Evolutionary conservation across 1,140 invertebrate genomes (phyloP).

Genomic region (Cardiocondyla obscurior): DNA sequence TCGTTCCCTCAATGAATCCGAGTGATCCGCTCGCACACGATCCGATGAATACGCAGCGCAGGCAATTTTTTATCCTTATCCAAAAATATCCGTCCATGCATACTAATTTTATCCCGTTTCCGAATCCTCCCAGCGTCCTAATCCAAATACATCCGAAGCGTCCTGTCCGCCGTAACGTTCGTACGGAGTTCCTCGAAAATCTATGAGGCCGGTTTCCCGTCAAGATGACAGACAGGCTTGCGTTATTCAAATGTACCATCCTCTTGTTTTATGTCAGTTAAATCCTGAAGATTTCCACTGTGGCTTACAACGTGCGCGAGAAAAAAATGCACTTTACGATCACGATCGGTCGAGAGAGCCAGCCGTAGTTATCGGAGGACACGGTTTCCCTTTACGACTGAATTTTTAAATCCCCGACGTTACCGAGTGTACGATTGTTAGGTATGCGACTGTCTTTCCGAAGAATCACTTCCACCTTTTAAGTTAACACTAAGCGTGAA

Average conservation of each 20-base stretch:
- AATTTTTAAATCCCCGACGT: conserved; percentile 22
- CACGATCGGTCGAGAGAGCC: conserved; percentile 30
- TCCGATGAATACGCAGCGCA: conserved; percentile 66
- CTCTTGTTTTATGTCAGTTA: conserved; percentile 60
- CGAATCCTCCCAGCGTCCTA: conserved; percentile 65
- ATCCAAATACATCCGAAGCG: conserved; percentile 64
- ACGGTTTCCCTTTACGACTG: conserved; percentile 19
- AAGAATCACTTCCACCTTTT: conserved; percentile 47
- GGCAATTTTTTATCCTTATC: conserved; percentile 74
- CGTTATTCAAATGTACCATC: conserved; percentile 57
- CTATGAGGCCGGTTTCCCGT: conserved; percentile 58
- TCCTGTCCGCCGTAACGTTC: conserved; percentile 64
- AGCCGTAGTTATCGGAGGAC: not conserved
- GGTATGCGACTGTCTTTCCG: conserved; percentile 14
- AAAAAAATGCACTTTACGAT: conserved; percentile 51
- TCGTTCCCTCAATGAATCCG: conserved; percentile 62
- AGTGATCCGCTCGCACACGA: conserved; percentile 64
- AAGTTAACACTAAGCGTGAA: conserved; percentile 47
- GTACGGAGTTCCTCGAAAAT: conserved; percentile 64
- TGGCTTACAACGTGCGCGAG: conserved; percentile 44
- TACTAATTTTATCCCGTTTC: conserved; percentile 64
- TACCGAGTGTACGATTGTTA: conserved; percentile 12
- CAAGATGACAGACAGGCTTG: conserved; percentile 59
- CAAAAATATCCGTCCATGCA: conserved; percentile 73
- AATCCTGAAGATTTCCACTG: conserved; percentile 50